Base-by-base conservation (phyloP, 2,888 invertebrate genomes). In the Gymnoscelis rufifasciata region DNA sequence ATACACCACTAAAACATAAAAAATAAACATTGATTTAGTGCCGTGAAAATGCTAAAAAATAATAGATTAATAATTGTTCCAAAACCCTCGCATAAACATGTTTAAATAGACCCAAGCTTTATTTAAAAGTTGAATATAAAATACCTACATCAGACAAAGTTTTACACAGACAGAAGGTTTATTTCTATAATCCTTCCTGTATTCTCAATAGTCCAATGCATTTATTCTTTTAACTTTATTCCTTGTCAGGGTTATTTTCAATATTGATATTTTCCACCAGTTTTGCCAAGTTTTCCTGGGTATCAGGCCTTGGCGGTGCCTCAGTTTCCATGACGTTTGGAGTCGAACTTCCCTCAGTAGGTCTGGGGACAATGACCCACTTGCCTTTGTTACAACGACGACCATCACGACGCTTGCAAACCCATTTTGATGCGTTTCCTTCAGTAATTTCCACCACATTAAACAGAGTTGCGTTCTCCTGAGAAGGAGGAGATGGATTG, bases 201-300 rank as follows among this genome's bases (percentile, higher is more conserved):
- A 27, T 1, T 33, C 31, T 37, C 31, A 39, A 10, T n/a, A 14
- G 28, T 35, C 28, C 10, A 15, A 27, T 43, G 36, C 30, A 40
- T 28, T 38, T 38, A 37, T 33, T 43, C 24, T 31, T 7, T 36
- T 15, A 0, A 14, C 14, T 33, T 53, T 48, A 53, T 36, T 55
- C 55, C 28, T 43, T 43, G 50, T 40, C 38, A 19, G 52, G 33
- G 19, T 46, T 24, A 26, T 38, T 48, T 5, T 38, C 48, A 12
- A 56, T 51, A 8, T 43, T 44, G 19, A 67, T 61, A 29, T 58
- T 62, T 42, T 69, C 64, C 38, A 66, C 67, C 58, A 62, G 48
- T 11, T 19, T 43, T 10, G 52, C 54, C 19, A 65, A 40, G 50
- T 64, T 64, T 24, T 59, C 60, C 19, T 61, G 57, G 42, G 52